phyloP scores from a whole-genome alignment of 2,797 vertebrate species.

The Neosilurus mollespiculum region DNA sequence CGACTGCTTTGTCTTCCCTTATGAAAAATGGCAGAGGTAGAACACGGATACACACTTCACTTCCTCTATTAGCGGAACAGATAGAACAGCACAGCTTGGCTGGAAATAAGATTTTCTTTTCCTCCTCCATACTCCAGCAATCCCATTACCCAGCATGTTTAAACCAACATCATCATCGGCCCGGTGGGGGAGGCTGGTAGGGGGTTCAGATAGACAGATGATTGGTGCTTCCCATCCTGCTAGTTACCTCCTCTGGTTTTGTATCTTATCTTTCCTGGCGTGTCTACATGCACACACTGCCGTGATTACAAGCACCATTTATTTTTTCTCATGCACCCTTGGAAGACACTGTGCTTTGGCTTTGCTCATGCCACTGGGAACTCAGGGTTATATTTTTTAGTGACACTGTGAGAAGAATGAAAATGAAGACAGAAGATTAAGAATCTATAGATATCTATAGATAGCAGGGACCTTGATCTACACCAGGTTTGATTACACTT shows the following conservation, averaged over 20 bases:
- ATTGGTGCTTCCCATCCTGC: slow-evolving; percentile 57
- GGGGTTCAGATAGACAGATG: slow-evolving; percentile 61
- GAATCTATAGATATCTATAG: not conserved
- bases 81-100: slow-evolving; percentile 13
- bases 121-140: slow-evolving; percentile 42
- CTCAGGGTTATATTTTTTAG: not conserved
- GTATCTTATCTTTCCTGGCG: slow-evolving; percentile 56
- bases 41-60: not conserved
- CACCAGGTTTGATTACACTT: slow-evolving; percentile 5
- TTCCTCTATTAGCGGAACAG: slow-evolving; percentile 23
- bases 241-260: slow-evolving; percentile 39
- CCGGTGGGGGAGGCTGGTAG: slow-evolving; percentile 24
- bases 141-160: slow-evolving; percentile 72
- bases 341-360: slow-evolving; percentile 36
- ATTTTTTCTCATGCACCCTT: slow-evolving; percentile 61
- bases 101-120: slow-evolving; percentile 21
- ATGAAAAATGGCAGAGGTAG: slow-evolving; percentile 22
- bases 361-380: slow-evolving; percentile 36
- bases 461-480: not conserved
- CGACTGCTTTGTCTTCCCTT: slow-evolving; percentile 16
- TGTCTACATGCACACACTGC: slow-evolving; percentile 64
- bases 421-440: slow-evolving; percentile 26
- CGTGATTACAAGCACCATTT: slow-evolving; percentile 73
- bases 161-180: slow-evolving; percentile 65
- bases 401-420: slow-evolving; percentile 16